Evolutionary conservation across 2,797 vertebrate species (phyloP).

Genomic region (Poecile montanus): DNA sequence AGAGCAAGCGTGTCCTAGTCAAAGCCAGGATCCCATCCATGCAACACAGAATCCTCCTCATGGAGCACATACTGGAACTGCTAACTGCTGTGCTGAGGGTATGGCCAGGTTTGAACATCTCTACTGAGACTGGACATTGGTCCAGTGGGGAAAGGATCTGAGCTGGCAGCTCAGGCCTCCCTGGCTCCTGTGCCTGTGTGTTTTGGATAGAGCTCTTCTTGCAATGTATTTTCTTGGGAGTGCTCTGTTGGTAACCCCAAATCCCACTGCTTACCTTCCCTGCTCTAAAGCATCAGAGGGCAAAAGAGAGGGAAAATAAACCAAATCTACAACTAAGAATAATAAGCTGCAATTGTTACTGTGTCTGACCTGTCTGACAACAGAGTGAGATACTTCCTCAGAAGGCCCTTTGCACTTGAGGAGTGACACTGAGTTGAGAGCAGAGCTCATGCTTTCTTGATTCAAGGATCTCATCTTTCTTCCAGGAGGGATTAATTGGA

Average conservation of each 20-base stretch:
- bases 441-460: slow-evolving; percentile 23
- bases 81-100: background rate
- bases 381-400: background rate
- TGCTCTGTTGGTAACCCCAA: background rate
- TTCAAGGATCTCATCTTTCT: slow-evolving; percentile 47
- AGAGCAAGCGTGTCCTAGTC: background rate
- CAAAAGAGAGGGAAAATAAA: slow-evolving; percentile 62
- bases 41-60: background rate
- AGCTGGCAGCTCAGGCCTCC: background rate
- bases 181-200: background rate
- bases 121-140: background rate
- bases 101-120: background rate
- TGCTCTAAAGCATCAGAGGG: background rate
- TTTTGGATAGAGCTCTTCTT: slow-evolving; percentile 15
- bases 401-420: slow-evolving; percentile 41
- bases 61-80: background rate
- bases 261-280: background rate
- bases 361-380: slow-evolving; percentile 27
- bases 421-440: slow-evolving; percentile 19
- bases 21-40: background rate
- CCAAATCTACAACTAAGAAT: slow-evolving; percentile 68
- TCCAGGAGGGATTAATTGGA: slow-evolving; percentile 55
- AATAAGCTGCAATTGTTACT: slow-evolving; percentile 36
- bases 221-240: slow-evolving; percentile 21
- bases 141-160: background rate